Evolutionary conservation across 92 coral and sea anemone species (phyloP).

Genomic region (Muricea muricata): DNA sequence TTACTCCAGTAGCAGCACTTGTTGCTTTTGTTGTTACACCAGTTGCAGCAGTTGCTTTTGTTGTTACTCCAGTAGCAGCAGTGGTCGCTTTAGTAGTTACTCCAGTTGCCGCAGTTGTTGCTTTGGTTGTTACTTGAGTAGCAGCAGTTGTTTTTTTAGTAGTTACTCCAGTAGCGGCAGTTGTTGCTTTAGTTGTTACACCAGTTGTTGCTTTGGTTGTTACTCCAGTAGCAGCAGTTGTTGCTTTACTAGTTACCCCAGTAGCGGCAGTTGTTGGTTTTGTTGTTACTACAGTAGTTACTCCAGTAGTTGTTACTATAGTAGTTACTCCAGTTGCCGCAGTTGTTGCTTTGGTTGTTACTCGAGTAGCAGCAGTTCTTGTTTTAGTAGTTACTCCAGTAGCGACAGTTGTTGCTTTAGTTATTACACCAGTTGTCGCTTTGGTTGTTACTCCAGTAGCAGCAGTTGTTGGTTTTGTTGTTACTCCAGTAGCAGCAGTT

Average conservation of each 20-base stretch:
- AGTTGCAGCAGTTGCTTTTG: neutral
- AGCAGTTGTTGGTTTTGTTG: too few species aligned
- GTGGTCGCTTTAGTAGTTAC: neutral
- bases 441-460: too few species aligned
- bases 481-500: too few species aligned
- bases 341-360: too few species aligned
- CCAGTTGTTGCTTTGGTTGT: neutral
- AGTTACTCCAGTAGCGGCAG: constrained; percentile 2
- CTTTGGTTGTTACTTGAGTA: neutral
- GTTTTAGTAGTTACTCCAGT: too few species aligned
- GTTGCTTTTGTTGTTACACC: neutral
- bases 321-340: too few species aligned
- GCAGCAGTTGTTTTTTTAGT: neutral
- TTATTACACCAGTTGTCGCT: too few species aligned
- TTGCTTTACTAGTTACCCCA: neutral
- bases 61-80: neutral
- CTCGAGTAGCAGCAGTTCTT: too few species aligned
- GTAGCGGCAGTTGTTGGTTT: too few species aligned
- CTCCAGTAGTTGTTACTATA: too few species aligned
- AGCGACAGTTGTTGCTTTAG: too few species aligned
- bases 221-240: neutral
- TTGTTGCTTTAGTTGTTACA: neutral
- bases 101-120: neutral
- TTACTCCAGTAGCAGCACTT: neutral
- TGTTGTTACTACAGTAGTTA: too few species aligned